These are phyloP conservation scores for Neomicropteryx cornuta DNA, from an alignment of 1,140 invertebrate species.

Conservation along the genomic window DNA sequence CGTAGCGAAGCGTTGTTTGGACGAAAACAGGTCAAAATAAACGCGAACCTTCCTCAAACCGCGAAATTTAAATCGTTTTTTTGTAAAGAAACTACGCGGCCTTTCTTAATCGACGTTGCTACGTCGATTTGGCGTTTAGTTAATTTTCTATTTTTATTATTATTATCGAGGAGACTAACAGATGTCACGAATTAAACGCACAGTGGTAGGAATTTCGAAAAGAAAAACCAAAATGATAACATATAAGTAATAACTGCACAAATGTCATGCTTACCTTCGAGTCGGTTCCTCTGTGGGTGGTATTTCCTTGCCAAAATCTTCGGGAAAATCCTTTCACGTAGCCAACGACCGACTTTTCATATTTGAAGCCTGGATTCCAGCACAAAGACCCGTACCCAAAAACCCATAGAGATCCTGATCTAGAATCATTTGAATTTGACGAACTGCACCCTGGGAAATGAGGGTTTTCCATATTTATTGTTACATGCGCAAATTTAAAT, in stretches of 20 bases:
- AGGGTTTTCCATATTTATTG: slow-evolving; percentile 8
- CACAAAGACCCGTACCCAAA: slow-evolving; percentile 82
- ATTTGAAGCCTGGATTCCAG: slow-evolving; percentile 79
- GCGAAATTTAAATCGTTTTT: too few relatives aligned
- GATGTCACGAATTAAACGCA: too few relatives aligned
- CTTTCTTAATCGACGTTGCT: too few relatives aligned
- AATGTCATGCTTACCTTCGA: slow-evolving; percentile 52
- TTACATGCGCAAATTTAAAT: slow-evolving; percentile 10
- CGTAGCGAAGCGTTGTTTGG: too few relatives aligned
- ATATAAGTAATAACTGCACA: slow-evolving; percentile 4
- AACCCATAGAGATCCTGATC: slow-evolving; percentile 50
- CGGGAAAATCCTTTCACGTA: slow-evolving; percentile 63
- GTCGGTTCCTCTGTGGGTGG: slow-evolving; percentile 63
- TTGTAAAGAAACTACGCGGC: too few relatives aligned
- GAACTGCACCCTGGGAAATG: too few relatives aligned
- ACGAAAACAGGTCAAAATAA: too few relatives aligned
- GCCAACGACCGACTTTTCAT: slow-evolving; percentile 56
- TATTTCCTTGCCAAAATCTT: slow-evolving; percentile 81
- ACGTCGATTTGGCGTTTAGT: too few relatives aligned
- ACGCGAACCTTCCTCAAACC: too few relatives aligned
- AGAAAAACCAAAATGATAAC: slow-evolving; percentile 1
- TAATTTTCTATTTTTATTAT: too few relatives aligned
- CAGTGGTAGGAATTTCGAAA: background rate
- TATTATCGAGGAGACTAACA: too few relatives aligned
- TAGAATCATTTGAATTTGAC: too few relatives aligned